A percentile compares a stretch with the other conserved stretches of the same genome.
Evolutionary conservation across 1,140 invertebrate genomes (phyloP).

Genomic region (Pissodes strobi): DNA sequence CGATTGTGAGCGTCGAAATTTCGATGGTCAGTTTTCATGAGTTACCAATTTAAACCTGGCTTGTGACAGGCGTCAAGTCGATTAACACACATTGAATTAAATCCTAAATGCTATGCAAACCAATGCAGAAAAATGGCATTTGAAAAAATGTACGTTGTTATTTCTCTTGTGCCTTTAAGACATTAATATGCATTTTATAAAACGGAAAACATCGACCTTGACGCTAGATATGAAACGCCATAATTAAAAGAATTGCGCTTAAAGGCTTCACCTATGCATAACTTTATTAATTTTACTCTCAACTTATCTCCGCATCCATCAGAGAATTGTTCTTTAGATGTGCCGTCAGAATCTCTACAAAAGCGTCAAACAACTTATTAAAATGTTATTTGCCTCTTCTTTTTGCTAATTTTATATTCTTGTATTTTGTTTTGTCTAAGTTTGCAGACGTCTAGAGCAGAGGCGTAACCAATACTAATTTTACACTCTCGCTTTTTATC

Average conservation of each 20-base stretch:
- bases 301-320: conserved; percentile 16
- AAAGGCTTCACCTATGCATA: conserved; percentile 5
- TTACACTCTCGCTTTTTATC: neutral
- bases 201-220: neutral
- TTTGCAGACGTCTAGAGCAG: conserved; percentile 1
- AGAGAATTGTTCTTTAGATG: conserved; percentile 15
- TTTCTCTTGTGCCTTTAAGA: too few species aligned
- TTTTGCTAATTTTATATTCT: conserved; percentile 14
- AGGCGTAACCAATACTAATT: conserved; percentile 7
- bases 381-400: conserved; percentile 13
- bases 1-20: too few species aligned
- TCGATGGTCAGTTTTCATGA: too few species aligned
- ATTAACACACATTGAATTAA: too few species aligned
- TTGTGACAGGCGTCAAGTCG: too few species aligned
- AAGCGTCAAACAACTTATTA: conserved; percentile 32
- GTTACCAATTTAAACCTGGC: too few species aligned
- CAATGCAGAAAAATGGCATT: too few species aligned
- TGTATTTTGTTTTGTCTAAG: neutral
- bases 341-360: conserved; percentile 17
- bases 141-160: too few species aligned
- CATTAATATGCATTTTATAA: too few species aligned
- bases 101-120: too few species aligned
- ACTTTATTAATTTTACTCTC: conserved; percentile 18
- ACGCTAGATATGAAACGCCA: conserved; percentile 1
- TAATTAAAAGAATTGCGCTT: conserved; percentile 1